Conservation (phyloP, 2,888 invertebrate genomes). For the Tachystola acroxantha region DNA sequence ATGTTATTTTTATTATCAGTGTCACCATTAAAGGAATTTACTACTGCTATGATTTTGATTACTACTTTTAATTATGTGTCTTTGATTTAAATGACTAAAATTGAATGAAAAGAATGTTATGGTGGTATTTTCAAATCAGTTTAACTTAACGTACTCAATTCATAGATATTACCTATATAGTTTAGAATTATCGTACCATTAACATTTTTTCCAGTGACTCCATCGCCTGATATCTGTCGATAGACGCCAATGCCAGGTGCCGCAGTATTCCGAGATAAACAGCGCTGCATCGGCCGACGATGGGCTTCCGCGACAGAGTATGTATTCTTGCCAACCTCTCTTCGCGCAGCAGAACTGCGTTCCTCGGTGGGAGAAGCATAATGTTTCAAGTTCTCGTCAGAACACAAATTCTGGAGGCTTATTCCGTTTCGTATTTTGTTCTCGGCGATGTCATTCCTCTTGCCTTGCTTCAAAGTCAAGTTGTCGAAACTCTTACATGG, state of each 20-base stretch:
- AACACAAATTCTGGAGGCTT: constrained; percentile 61
- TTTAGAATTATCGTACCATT: constrained; percentile 31
- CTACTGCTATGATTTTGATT: too few relatives aligned
- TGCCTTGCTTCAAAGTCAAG: constrained; percentile 47
- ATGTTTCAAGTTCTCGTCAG: constrained; percentile 56
- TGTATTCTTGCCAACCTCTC: constrained; percentile 50
- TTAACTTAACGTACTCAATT: too few relatives aligned
- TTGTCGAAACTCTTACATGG: constrained; percentile 73
- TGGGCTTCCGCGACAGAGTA: constrained; percentile 60
- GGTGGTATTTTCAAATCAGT: too few relatives aligned
- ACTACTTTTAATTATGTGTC: too few relatives aligned
- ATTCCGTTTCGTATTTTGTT: constrained; percentile 50
- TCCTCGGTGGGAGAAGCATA: constrained; percentile 52
- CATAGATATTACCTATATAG: too few relatives aligned
- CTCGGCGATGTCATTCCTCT: constrained; percentile 30
- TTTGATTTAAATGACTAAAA: too few relatives aligned
- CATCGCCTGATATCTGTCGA: constrained; percentile 57
- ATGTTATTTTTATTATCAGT: too few relatives aligned
- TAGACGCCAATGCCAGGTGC: constrained; percentile 63
- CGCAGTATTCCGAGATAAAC: constrained; percentile 42
- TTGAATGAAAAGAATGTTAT: too few relatives aligned
- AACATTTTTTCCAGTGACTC: constrained; percentile 28
- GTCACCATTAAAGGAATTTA: too few relatives aligned
- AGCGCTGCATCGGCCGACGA: constrained; percentile 42
- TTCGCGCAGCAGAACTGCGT: constrained; percentile 24